Base-by-base conservation (phyloP, 2,888 invertebrate species). In the Cremastobaeus sp. region DNA sequence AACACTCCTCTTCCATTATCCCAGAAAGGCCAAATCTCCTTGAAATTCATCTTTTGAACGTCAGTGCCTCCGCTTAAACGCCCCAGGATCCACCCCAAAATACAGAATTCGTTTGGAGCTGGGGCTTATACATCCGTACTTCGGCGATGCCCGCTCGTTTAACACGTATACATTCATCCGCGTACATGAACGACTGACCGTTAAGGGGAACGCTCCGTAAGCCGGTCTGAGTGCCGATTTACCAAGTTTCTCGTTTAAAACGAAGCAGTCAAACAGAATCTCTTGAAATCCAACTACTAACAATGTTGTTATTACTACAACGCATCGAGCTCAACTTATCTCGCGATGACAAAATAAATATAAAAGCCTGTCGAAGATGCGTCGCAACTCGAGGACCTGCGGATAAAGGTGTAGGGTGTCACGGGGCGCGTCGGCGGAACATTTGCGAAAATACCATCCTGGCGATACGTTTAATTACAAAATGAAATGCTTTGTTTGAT, bases 161-260 rank as follows among this genome's bases (percentile, higher is more conserved):
- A 66, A 66, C 60, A 72, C 65, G 72, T 66, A 60, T 66, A 72
- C 65, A 52, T 64, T 59, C 64, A 54, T 66, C 60, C 59, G 14
- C 34, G 60, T 72, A 66, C 77, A 81, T 78, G 79, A 66, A 66
- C 77, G 79, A 77, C 69, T 81, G 79, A 83, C 76, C 77, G 78
- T 79, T 76, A 79, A 81, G 77, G 72, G 73, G 76, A 75, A 52
- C 73, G 65, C 60, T 64, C 64, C 20, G 72, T 64, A 72, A 65
- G 65, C 65, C 57, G 60, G 69, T 68, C 79, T 81, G 84, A 85
- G 86, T 85, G 82, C 83, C 70, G 70, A 70, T 70, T 69, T 70
- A 62, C 70, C n/a, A 25, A 62, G 48, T 55, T 62, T 55, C 41
- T 35, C 55, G 41, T 70, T 69, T 62, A 55, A 54, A 69, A 55